Evolutionary conservation across 2,888 invertebrate species (phyloP).

Genomic region (Lagria hirta): DNA sequence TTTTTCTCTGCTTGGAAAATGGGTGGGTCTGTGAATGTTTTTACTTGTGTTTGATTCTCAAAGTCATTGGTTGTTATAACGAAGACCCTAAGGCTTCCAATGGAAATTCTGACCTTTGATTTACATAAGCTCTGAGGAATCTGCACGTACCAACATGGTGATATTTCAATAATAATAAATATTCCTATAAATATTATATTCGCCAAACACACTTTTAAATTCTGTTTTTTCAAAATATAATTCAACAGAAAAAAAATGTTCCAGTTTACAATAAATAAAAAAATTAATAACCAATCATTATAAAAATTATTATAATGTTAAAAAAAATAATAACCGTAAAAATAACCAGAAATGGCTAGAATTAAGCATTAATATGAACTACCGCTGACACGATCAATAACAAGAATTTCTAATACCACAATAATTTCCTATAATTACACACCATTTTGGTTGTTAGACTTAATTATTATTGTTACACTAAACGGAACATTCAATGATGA

Average conservation of each 20-base stretch:
- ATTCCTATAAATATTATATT: too few relatives aligned
- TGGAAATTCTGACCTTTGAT: constrained; percentile 29
- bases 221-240: too few relatives aligned
- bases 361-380: constrained; percentile 2
- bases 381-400: constrained; percentile 11
- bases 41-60: constrained; percentile 22
- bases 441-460: constrained; percentile 5
- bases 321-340: too few relatives aligned
- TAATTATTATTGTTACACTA: constrained; percentile 9
- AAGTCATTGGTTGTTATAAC: constrained; percentile 30
- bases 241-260: too few relatives aligned
- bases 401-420: constrained; percentile 3
- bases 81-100: constrained; percentile 38
- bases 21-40: constrained; percentile 33
- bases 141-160: too few relatives aligned
- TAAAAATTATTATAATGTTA: too few relatives aligned
- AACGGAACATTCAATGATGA: constrained; percentile 9
- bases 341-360: too few relatives aligned
- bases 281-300: too few relatives aligned
- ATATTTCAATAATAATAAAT: too few relatives aligned
- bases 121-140: too few relatives aligned
- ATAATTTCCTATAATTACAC: constrained; percentile 8
- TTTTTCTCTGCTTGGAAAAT: constrained; percentile 31
- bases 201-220: too few relatives aligned
- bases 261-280: too few relatives aligned